These are phyloP conservation scores for Siphonodentalium dalli DNA, from an alignment of 2,888 invertebrate species.

Conservation along the genomic window DNA sequence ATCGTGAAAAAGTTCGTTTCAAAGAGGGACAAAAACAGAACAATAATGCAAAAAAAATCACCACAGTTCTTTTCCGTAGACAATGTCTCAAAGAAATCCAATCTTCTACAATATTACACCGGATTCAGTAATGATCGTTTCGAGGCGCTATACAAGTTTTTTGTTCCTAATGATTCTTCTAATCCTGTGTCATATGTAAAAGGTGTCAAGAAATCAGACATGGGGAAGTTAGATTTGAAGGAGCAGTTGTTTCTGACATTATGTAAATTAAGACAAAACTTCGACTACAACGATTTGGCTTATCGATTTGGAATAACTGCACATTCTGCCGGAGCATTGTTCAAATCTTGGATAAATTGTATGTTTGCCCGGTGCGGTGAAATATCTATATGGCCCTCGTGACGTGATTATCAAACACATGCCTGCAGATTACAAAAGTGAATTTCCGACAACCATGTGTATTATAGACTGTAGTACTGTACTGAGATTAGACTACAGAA, in stretches of 20 bases:
- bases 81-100: no score
- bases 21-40: no score
- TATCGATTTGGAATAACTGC: conserved; percentile 15
- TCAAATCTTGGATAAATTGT: conserved; percentile 22
- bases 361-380: conserved; percentile 29
- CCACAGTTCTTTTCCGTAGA: no score
- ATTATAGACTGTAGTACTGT: conserved; percentile 30
- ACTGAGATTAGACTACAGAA: conserved; percentile 26
- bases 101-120: no score
- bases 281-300: conserved; percentile 21
- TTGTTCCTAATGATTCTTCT: no score
- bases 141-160: no score
- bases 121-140: no score
- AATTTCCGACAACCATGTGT: conserved; percentile 25
- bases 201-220: no score
- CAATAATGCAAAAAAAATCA: no score
- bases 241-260: conserved; percentile 24
- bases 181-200: no score
- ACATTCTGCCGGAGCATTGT: conserved; percentile 19
- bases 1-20: no score
- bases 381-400: conserved; percentile 23
- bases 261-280: conserved; percentile 17
- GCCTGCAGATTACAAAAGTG: conserved; percentile 22
- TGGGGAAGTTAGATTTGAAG: conserved; percentile 6
- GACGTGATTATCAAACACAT: conserved; percentile 18